phyloP scores from a whole-genome alignment of 1,140 invertebrate species.

The Meloidogyne floridensis region DNA sequence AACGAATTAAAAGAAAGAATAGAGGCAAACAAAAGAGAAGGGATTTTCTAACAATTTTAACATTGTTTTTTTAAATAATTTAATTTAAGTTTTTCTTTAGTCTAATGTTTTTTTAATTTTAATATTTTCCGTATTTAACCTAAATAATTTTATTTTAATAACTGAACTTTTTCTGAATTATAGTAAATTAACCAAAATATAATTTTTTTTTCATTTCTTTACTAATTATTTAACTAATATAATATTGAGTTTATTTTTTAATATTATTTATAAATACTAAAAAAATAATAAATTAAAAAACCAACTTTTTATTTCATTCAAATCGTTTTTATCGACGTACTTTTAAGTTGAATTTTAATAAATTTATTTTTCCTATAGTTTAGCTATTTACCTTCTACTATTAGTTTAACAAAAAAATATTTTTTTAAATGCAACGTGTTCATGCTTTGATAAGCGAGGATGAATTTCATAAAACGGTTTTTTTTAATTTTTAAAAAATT shows the following conservation, averaged over 20 bases:
- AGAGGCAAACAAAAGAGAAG: constrained; percentile 8
- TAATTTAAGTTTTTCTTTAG: not conserved
- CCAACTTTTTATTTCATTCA: too few species aligned
- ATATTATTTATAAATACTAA: too few species aligned
- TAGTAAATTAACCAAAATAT: too few species aligned
- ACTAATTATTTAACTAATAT: not conserved
- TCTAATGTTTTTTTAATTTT: not conserved
- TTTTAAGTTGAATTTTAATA: too few species aligned
- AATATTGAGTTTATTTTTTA: not conserved
- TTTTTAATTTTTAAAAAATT: not conserved
- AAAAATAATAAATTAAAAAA: too few species aligned
- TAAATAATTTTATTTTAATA: too few species aligned
- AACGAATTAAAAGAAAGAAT: constrained; percentile 11
- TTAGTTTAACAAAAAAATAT: not conserved
- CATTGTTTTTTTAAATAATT: not conserved
- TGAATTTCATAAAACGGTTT: not conserved
- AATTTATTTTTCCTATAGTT: not conserved
- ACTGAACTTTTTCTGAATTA: too few species aligned
- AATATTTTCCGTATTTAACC: too few species aligned
- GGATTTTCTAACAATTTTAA: not conserved
- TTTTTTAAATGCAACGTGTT: not conserved
- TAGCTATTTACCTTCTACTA: not conserved
- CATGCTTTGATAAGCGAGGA: not conserved
- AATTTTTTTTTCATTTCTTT: not conserved
- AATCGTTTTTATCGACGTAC: too few species aligned